These are phyloP conservation scores for Synergus laeviventris DNA, from an alignment of 2,888 invertebrate species.

Conservation along the genomic window DNA sequence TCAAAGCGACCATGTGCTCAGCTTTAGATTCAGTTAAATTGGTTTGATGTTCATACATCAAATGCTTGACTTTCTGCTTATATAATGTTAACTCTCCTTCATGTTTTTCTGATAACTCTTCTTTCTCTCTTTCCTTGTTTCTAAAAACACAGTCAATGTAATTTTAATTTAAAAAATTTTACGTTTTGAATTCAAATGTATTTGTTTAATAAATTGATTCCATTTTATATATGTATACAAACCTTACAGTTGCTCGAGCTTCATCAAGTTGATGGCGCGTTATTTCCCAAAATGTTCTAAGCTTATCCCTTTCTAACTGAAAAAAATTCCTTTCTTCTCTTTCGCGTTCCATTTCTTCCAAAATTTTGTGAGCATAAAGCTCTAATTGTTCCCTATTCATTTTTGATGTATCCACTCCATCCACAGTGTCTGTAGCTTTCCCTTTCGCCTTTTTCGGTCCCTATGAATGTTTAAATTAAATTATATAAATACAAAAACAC, in stretches of 20 bases:
- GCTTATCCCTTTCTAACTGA: conserved; percentile 95
- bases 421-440: conserved; percentile 77
- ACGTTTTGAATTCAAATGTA: background rate
- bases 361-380: conserved; percentile 89
- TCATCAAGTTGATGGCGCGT: conserved; percentile 93
- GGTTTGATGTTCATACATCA: conserved; percentile 93
- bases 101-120: conserved; percentile 91
- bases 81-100: conserved; percentile 92
- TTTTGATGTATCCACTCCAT: conserved; percentile 93
- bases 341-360: conserved; percentile 95
- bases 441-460: conserved; percentile 62
- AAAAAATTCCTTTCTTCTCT: conserved; percentile 97
- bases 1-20: conserved; percentile 88
- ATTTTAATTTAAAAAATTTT: background rate
- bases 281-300: conserved; percentile 97
- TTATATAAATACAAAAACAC: background rate
- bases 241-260: conserved; percentile 83
- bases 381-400: conserved; percentile 96
- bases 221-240: conserved; percentile 15
- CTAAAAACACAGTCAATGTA: conserved; percentile 69
- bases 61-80: conserved; percentile 94
- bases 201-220: no score
- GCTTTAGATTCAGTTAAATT: conserved; percentile 90
- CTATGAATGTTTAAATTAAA: conserved; percentile 31
- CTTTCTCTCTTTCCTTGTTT: conserved; percentile 91